Base-by-base conservation (phyloP, 2,888 invertebrate species). In the Bombylius discolor region DNA sequence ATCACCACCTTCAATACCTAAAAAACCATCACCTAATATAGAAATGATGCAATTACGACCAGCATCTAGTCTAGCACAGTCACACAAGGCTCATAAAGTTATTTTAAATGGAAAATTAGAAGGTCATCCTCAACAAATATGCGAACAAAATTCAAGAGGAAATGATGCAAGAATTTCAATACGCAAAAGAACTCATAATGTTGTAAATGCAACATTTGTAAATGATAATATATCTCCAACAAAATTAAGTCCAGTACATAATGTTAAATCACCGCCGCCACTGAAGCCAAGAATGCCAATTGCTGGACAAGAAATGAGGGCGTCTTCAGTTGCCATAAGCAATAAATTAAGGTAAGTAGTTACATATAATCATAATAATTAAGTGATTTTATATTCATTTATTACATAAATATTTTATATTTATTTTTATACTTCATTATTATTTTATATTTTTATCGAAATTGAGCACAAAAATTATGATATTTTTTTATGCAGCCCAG, bases 101-200 rank as follows among this genome's bases (percentile, higher is more conserved):
- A 61, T 70, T 14, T 62, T 69, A 13, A 72, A 70, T 60, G 69
- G 69, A 12, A 58, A 61, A 55, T 49, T 60, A 47, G 62, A 63
- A 51, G 53, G 58, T 46, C 55, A 57, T 11, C 51, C 58, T 55
- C 62, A 61, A 48, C 62, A 59, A 49, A 55, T 33, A 12, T 11
- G 12, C 13, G 32, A 45, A 14, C 45, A n/a, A 5, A 14, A 14
- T 23, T 42, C 50, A 9, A 56, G 61, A 4, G 49, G 59, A 54
- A 59, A 58, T 60, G 64, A 64, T 60, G 49, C 55, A 5, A 49
- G 63, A 51, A 45, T 60, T 36, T 62, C 63, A 32, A 58, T 65
- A 49, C 68, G 75, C 56, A 74, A 74, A 64, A 70, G 74, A 49
- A 65, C 71, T 47, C 75, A 75, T 60, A 68, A 73, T 61, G 64